A percentile compares a stretch with the other conserved stretches of the same genome.
Conservation (phyloP, 2,113 vertebrate genomes). For the Muntiacus reevesi region DNA sequence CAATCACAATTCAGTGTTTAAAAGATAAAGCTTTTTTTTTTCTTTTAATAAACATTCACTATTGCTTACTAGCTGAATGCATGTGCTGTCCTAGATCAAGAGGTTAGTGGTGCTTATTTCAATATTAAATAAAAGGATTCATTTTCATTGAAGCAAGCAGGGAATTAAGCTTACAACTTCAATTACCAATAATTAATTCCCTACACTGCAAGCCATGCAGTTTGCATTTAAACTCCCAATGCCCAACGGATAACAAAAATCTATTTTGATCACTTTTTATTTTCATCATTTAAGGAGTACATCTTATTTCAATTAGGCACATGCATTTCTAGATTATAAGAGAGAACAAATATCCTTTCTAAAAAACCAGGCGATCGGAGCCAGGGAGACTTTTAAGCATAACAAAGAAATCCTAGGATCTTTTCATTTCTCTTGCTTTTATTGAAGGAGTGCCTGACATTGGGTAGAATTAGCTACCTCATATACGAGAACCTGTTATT, state of each 20-base stretch:
- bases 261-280: conserved; percentile 82
- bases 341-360: conserved; percentile 51
- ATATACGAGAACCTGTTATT: neutral
- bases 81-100: conserved; percentile 40
- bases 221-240: conserved; percentile 81
- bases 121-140: conserved; percentile 81
- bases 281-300: conserved; percentile 75
- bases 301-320: conserved; percentile 66
- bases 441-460: neutral
- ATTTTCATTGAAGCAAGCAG: conserved; percentile 75
- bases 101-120: conserved; percentile 71
- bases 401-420: conserved; percentile 17
- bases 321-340: conserved; percentile 22
- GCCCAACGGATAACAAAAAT: conserved; percentile 81
- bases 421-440: conserved; percentile 38
- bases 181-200: conserved; percentile 86
- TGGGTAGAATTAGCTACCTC: neutral
- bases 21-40: conserved; percentile 47
- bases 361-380: neutral
- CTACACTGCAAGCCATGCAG: conserved; percentile 76
- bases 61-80: conserved; percentile 59
- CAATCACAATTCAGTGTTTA: conserved; percentile 45
- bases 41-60: conserved; percentile 34
- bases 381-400: conserved; percentile 8
- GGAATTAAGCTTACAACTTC: conserved; percentile 83